These are phyloP conservation scores for Sinhomidia bicolor DNA, from an alignment of 2,888 invertebrate genomes.

Conservation along the genomic window DNA sequence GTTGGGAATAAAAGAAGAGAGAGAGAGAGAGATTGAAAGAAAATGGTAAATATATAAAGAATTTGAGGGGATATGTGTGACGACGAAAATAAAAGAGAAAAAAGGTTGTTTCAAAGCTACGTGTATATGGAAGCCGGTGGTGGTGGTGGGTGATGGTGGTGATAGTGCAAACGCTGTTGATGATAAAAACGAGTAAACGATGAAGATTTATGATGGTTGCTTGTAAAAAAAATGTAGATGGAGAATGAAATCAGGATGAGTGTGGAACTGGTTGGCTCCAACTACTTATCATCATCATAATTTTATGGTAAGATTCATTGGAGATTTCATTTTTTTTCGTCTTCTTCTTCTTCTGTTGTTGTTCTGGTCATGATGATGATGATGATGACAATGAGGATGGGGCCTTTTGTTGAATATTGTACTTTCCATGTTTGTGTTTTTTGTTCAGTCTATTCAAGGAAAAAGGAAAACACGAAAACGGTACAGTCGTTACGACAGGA, in stretches of 20 bases:
- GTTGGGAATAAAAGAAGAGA: neutral
- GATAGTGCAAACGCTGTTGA: neutral
- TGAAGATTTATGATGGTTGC: slow-evolving; percentile 46
- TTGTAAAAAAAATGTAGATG: neutral
- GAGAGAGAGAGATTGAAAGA: too few relatives aligned
- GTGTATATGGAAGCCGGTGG: too few relatives aligned
- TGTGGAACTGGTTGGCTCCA: neutral
- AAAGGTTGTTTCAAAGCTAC: too few relatives aligned
- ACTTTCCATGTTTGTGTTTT: slow-evolving; percentile 3
- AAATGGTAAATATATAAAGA: too few relatives aligned
- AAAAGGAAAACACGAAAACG: too few relatives aligned
- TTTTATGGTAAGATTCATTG: slow-evolving; percentile 25
- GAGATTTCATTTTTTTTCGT: neutral
- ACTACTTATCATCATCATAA: slow-evolving; percentile 9
- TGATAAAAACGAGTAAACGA: slow-evolving; percentile 44
- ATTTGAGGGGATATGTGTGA: too few relatives aligned
- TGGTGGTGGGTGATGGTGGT: neutral
- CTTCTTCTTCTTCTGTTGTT: neutral
- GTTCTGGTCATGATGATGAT: neutral
- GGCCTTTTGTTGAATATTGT: neutral
- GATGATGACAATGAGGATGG: too few relatives aligned
- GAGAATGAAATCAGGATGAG: neutral
- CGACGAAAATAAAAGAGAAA: too few relatives aligned
- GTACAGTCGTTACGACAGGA: too few relatives aligned
- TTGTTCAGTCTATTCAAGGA: too few relatives aligned